A percentile compares a stretch with the other conserved stretches of the same genome.
phyloP scores from a whole-genome alignment of 2,113 vertebrate species.

The Donacobius atricapilla region DNA sequence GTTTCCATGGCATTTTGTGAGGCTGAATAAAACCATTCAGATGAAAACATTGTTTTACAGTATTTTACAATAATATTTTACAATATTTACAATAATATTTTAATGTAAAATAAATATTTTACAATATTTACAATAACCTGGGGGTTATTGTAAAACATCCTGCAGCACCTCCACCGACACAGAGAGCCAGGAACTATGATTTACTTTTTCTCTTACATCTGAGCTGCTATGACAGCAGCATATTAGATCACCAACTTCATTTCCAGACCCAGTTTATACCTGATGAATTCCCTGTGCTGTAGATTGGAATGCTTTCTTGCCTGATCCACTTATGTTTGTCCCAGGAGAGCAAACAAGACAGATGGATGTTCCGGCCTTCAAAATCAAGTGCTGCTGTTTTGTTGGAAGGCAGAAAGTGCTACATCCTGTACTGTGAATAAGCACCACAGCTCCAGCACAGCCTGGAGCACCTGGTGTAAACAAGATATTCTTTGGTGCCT shows the following conservation, averaged over 20 bases:
- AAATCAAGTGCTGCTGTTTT: not conserved
- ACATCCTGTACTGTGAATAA: not conserved
- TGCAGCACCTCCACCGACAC: not conserved
- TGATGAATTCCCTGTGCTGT: not conserved
- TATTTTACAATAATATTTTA: too few species aligned
- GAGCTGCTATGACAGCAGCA: not conserved
- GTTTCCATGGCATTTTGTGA: not conserved
- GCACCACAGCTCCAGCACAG: not conserved
- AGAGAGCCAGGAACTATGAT: not conserved
- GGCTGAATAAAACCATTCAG: not conserved
- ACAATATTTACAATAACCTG: too few species aligned
- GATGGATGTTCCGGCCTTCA: not conserved
- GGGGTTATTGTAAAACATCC: not conserved
- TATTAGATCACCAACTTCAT: not conserved
- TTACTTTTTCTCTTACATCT: not conserved
- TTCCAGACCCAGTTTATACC: not conserved
- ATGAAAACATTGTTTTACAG: not conserved
- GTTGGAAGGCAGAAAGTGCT: not conserved
- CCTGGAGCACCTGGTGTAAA: not conserved
- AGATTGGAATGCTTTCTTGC: not conserved
- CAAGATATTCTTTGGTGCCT: not conserved
- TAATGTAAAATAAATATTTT: too few species aligned
- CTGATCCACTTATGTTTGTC: not conserved
- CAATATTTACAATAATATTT: too few species aligned
- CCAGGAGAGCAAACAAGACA: not conserved